phyloP scores from a whole-genome alignment of 2,888 invertebrate species.

The Drosophila rellima region DNA sequence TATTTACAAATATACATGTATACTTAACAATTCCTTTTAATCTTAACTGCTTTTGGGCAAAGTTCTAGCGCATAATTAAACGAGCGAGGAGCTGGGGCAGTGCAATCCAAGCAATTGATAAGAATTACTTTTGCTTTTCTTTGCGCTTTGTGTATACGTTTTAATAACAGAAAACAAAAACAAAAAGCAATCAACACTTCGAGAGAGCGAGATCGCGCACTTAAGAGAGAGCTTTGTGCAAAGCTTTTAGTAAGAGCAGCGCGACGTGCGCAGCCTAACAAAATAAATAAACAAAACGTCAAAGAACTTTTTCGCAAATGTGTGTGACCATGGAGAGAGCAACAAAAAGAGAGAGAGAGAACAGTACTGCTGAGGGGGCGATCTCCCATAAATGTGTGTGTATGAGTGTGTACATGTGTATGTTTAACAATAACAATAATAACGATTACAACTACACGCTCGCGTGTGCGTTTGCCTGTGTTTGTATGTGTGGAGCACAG shows the following conservation, averaged over 20 bases:
- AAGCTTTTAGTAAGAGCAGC: slow-evolving; percentile 48
- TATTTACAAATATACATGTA: background rate
- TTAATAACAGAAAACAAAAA: slow-evolving; percentile 17
- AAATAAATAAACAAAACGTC: slow-evolving; percentile 82
- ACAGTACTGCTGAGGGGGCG: slow-evolving; percentile 25
- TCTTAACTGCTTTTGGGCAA: slow-evolving; percentile 72
- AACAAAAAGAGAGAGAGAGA: slow-evolving; percentile 13
- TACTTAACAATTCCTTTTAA: slow-evolving; percentile 61
- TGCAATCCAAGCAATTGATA: slow-evolving; percentile 54
- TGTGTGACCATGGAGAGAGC: slow-evolving; percentile 51
- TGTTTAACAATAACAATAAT: slow-evolving; percentile 58
- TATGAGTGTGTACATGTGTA: slow-evolving; percentile 8
- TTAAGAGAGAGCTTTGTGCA: slow-evolving; percentile 40
- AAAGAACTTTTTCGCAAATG: slow-evolving; percentile 82
- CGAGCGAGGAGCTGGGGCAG: background rate
- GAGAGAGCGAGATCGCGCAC: slow-evolving; percentile 1
- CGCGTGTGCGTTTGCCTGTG: slow-evolving; percentile 15
- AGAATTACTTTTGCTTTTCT: slow-evolving; percentile 77
- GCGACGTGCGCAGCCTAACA: slow-evolving; percentile 63
- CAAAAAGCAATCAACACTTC: slow-evolving; percentile 5
- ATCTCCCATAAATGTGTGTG: slow-evolving; percentile 13
- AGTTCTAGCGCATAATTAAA: slow-evolving; percentile 53
- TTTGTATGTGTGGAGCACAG: slow-evolving; percentile 45
- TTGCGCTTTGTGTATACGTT: slow-evolving; percentile 47
- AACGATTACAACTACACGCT: slow-evolving; percentile 68